Percentiles rank a stretch among this genome's conserved stretches.
Evolutionary conservation across 2,113 vertebrate genomes (phyloP).

Genomic region (Epinephelus cyanopodus): DNA sequence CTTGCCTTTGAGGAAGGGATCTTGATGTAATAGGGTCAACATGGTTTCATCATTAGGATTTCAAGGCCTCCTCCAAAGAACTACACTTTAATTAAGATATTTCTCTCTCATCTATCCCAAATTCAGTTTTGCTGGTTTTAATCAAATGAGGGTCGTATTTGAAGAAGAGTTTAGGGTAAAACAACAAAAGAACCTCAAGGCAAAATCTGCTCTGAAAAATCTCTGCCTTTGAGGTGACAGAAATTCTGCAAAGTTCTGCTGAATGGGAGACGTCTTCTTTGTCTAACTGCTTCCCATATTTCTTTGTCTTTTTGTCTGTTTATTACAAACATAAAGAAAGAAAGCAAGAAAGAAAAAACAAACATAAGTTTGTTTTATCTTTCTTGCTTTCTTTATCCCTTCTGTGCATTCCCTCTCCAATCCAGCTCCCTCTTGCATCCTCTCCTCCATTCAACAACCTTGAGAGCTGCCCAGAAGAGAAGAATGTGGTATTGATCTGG

Average conservation of each 20-base stretch:
- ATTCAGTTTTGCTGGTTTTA: constrained; percentile 15
- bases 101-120: constrained; percentile 15
- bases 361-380: neutral
- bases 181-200: neutral
- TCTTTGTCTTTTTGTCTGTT: neutral
- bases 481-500: constrained; percentile 39
- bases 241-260: neutral
- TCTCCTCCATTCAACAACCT: neutral
- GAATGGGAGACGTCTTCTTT: neutral
- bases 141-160: constrained; percentile 19
- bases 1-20: constrained; percentile 30
- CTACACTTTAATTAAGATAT: constrained; percentile 43
- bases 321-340: too few species aligned
- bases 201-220: neutral
- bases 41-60: constrained; percentile 49
- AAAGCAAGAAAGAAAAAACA: too few species aligned
- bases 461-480: constrained; percentile 13
- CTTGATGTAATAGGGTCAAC: constrained; percentile 58
- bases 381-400: neutral
- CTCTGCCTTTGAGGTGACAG: constrained; percentile 8
- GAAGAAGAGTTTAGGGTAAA: constrained; percentile 6
- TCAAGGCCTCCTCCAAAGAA: constrained; percentile 37
- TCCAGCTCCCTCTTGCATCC: neutral
- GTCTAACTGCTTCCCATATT: neutral
- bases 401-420: neutral